Evolutionary conservation across 2,113 vertebrate genomes (phyloP).

Genomic region (Miniopterus natalensis): DNA sequence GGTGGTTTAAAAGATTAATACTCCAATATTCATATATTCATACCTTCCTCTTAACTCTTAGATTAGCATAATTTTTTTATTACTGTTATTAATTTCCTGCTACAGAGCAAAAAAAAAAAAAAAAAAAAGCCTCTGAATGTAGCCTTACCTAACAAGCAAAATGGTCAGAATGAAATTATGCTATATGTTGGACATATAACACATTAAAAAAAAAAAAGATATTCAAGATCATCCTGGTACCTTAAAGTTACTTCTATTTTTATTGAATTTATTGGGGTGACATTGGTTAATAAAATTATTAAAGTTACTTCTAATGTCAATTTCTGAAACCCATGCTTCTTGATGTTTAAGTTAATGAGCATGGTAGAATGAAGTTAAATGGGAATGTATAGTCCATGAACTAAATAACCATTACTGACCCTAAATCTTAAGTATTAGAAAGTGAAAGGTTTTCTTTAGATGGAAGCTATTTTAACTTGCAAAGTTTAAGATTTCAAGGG

Average conservation of each 20-base stretch:
- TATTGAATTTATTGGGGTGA: not conserved
- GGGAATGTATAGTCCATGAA: not conserved
- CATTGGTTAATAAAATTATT: not conserved
- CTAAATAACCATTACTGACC: not conserved
- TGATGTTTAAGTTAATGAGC: slow-evolving; percentile 53
- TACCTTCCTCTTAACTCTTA: not conserved
- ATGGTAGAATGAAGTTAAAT: slow-evolving; percentile 24
- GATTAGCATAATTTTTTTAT: slow-evolving; percentile 32
- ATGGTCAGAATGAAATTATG: slow-evolving; percentile 22
- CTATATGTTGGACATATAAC: not conserved
- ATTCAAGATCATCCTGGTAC: not conserved
- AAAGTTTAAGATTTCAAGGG: not conserved
- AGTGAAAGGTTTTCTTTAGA: not conserved
- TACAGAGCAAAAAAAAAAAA: slow-evolving; percentile 35
- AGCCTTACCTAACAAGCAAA: slow-evolving; percentile 42
- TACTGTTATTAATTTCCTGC: slow-evolving; percentile 14
- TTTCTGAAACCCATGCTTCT: slow-evolving; percentile 1
- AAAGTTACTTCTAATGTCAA: not conserved
- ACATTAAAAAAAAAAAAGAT: not conserved
- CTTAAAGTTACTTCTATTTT: not conserved
- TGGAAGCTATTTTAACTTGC: not conserved
- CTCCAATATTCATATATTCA: not conserved
- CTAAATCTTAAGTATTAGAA: slow-evolving; percentile 2
- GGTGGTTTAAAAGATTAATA: not conserved
- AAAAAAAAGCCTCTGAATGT: not conserved